These are phyloP conservation scores for Pecten maximus DNA, from an alignment of 2,888 invertebrate genomes.

Conservation along the genomic window DNA sequence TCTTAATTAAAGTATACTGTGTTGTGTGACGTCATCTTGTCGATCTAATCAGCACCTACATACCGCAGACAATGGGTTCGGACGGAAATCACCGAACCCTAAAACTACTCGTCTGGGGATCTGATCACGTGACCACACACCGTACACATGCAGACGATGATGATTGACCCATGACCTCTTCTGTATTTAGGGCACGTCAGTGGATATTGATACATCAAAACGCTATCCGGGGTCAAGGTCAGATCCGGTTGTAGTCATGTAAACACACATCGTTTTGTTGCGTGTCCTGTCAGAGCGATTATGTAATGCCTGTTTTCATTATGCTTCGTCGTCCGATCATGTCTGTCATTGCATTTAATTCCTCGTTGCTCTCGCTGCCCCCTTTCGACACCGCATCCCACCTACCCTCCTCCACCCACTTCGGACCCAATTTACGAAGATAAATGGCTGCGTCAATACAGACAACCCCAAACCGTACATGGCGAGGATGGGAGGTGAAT, in stretches of 20 bases:
- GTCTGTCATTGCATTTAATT: not conserved
- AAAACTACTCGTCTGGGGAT: not conserved
- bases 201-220: not conserved
- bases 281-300: not conserved
- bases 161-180: not conserved
- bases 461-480: too few relatives aligned
- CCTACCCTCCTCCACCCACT: not conserved
- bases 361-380: not conserved
- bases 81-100: not conserved
- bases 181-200: not conserved
- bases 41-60: not conserved
- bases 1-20: not conserved
- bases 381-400: too few relatives aligned
- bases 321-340: not conserved
- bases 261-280: not conserved
- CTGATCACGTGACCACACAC: not conserved
- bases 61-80: not conserved
- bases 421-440: too few relatives aligned
- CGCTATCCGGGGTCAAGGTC: constrained; percentile 1
- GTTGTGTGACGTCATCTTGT: not conserved
- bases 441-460: too few relatives aligned
- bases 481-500: too few relatives aligned
- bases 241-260: not conserved
- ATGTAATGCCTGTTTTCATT: not conserved
- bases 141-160: not conserved